These are phyloP conservation scores for Scaptomyza cyrtandrae DNA, from an alignment of 2,888 invertebrate species.

Conservation along the genomic window DNA sequence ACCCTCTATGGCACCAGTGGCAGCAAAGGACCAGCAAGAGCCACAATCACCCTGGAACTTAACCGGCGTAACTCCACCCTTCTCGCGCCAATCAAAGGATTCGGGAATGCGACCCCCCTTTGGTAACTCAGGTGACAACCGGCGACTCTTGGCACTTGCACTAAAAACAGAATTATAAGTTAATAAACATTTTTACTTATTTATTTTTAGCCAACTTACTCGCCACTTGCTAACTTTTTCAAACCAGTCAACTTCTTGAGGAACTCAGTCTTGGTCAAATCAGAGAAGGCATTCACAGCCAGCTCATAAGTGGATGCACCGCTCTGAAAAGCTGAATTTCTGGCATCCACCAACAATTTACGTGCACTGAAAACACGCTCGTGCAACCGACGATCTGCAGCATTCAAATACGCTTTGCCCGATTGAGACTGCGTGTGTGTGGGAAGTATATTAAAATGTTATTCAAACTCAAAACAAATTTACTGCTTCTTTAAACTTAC, in stretches of 20 bases:
- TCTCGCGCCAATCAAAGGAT: constrained; percentile 83
- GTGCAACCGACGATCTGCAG: constrained; percentile 77
- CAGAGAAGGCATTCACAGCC: constrained; percentile 80
- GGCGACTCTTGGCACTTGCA: constrained; percentile 37
- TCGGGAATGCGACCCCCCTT: constrained; percentile 66
- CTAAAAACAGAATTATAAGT: constrained; percentile 13
- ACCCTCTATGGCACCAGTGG: constrained; percentile 83
- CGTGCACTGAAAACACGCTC: constrained; percentile 72
- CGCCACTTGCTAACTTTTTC: constrained; percentile 72
- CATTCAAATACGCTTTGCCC: constrained; percentile 77
- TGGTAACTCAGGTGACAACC: constrained; percentile 41
- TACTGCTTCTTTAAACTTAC: constrained; percentile 56
- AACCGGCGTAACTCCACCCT: constrained; percentile 83
- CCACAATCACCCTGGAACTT: constrained; percentile 83
- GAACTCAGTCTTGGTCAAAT: constrained; percentile 78
- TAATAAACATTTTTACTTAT: background rate
- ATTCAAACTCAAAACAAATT: background rate
- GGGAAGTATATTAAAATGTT: no score
- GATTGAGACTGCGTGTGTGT: constrained; percentile 69
- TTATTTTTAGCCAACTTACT: constrained; percentile 71
- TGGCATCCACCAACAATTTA: constrained; percentile 67
- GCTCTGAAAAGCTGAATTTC: constrained; percentile 68
- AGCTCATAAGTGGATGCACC: constrained; percentile 70
- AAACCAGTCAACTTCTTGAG: constrained; percentile 77
- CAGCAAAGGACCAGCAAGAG: constrained; percentile 84